Conservation (phyloP, 1,140 invertebrate genomes). For the Platorchestia sp. region DNA sequence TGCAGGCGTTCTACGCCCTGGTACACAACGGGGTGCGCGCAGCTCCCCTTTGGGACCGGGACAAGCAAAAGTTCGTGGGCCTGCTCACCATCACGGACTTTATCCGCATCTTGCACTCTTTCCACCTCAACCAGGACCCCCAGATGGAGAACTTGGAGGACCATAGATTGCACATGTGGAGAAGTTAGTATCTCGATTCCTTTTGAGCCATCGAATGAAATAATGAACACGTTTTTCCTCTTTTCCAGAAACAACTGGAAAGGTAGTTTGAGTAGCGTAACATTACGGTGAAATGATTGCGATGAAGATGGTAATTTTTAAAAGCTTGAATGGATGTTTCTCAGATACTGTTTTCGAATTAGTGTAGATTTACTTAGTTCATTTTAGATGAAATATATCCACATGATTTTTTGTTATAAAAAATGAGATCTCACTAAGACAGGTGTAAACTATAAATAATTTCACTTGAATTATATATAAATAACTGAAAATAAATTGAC, state of each 20-base stretch:
- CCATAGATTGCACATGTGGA: constrained; percentile 96
- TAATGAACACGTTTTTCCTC: background rate
- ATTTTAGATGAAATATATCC: too few species aligned
- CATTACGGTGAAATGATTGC: too few species aligned
- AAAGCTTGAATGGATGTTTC: too few species aligned
- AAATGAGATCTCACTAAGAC: too few species aligned
- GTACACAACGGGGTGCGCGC: constrained; percentile 98
- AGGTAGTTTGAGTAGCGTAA: too few species aligned
- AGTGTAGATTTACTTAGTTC: too few species aligned
- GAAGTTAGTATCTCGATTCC: constrained; percentile 76
- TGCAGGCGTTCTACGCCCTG: constrained; percentile 95
- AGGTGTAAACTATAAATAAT: too few species aligned
- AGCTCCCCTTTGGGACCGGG: constrained; percentile 96
- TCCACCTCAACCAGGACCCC: constrained; percentile 93
- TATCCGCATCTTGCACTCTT: constrained; percentile 95
- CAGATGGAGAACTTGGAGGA: constrained; percentile 97
- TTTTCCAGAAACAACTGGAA: background rate
- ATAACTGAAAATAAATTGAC: too few species aligned
- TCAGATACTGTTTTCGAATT: too few species aligned
- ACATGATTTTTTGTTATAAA: too few species aligned
- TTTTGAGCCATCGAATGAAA: background rate
- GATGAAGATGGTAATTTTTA: too few species aligned
- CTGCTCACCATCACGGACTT: constrained; percentile 99
- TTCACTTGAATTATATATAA: too few species aligned
- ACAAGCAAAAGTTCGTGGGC: constrained; percentile 90